Evolutionary conservation across 1,140 invertebrate genomes (phyloP).

Genomic region (Ceratina japonica): DNA sequence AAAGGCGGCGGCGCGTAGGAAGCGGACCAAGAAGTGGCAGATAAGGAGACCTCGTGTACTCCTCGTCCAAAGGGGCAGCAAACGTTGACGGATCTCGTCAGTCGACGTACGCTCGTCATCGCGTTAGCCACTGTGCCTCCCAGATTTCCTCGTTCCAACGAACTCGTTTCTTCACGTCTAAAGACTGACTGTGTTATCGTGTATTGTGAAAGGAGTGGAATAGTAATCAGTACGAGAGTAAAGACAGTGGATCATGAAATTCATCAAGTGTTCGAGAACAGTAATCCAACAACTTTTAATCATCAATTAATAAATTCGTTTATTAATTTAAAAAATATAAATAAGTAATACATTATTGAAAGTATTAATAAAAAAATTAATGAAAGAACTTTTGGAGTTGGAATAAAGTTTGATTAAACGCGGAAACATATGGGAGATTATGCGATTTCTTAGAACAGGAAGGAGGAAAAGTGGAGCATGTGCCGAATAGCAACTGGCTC

Average conservation of each 20-base stretch:
- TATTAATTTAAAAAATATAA: too few species aligned
- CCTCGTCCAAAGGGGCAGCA: slow-evolving; percentile 43
- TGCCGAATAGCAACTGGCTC: not conserved
- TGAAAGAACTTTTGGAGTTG: not conserved
- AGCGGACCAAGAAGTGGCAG: slow-evolving; percentile 60
- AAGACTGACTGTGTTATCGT: too few species aligned
- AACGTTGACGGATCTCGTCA: slow-evolving; percentile 53
- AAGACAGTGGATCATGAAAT: too few species aligned
- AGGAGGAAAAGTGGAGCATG: not conserved
- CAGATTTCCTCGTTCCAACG: not conserved
- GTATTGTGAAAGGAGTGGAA: too few species aligned
- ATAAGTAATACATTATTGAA: too few species aligned
- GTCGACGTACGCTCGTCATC: slow-evolving; percentile 52
- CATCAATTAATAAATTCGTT: too few species aligned
- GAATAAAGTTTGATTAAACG: not conserved
- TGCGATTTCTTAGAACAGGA: not conserved
- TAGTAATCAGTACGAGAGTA: too few species aligned
- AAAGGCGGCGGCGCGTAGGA: slow-evolving; percentile 6
- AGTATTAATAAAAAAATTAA: too few species aligned
- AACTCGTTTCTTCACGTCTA: too few species aligned
- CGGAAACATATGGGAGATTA: too few species aligned
- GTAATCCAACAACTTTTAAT: too few species aligned
- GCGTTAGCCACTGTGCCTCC: slow-evolving; percentile 8
- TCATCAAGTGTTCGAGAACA: too few species aligned
- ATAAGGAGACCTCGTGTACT: slow-evolving; percentile 61